Conservation (phyloP, 2,797 vertebrate genomes). For the Eulemur mongoz region DNA sequence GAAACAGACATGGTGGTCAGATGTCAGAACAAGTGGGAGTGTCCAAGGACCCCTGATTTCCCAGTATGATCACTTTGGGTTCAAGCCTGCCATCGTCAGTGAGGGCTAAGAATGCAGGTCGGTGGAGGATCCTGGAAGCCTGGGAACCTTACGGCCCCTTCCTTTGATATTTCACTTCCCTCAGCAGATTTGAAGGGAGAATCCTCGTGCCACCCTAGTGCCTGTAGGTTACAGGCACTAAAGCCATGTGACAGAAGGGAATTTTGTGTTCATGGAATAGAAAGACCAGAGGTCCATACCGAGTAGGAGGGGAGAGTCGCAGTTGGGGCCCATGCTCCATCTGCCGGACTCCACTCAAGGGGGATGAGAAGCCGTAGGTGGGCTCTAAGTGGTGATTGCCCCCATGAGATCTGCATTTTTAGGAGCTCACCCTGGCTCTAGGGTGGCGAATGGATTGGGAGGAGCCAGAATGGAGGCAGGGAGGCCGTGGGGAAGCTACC, state of each 20-base stretch:
- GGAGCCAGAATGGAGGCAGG: not conserved
- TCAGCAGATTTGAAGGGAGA: not conserved
- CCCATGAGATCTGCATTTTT: not conserved
- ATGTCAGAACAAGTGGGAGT: not conserved
- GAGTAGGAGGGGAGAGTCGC: fast-evolving
- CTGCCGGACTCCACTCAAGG: not conserved
- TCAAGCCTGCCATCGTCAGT: not conserved
- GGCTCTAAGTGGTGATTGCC: not conserved
- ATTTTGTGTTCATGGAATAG: not conserved
- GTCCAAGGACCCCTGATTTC: not conserved
- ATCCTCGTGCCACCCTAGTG: not conserved
- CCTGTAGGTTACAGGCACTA: not conserved
- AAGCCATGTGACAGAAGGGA: not conserved
- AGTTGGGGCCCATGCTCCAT: not conserved
- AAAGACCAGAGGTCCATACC: not conserved
- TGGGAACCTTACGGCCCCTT: fast-evolving
- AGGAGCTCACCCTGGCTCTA: not conserved
- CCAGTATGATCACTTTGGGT: not conserved
- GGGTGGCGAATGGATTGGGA: not conserved
- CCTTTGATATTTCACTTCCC: not conserved
- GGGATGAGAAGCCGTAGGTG: not conserved
- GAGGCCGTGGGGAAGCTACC: not conserved
- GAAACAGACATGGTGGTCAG: not conserved
- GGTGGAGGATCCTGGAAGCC: not conserved
- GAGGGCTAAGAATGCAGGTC: not conserved